A percentile compares a stretch with the other conserved stretches of the same genome.
Conservation (phyloP, 2,113 vertebrate species). For the Pelodiscus sinensis region DNA sequence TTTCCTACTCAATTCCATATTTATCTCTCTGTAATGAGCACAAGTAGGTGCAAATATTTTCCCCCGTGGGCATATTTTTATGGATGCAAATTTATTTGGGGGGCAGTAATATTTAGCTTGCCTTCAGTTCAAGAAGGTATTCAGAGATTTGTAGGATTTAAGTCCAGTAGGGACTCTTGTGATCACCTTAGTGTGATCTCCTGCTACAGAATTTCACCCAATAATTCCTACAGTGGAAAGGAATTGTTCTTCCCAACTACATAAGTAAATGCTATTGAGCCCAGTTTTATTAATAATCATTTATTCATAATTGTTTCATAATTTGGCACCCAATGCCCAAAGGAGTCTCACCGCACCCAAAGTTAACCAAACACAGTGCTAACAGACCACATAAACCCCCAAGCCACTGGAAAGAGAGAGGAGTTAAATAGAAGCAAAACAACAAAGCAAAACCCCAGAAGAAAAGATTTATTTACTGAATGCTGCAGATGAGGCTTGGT, state of each 20-base stretch:
- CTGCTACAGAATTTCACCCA: not conserved
- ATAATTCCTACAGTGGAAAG: not conserved
- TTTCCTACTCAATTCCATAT: not conserved
- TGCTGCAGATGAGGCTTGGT: slow-evolving; percentile 89
- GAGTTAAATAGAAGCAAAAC: not conserved
- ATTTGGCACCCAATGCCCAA: not conserved
- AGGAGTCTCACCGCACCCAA: accelerated
- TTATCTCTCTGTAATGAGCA: not conserved
- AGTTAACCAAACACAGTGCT: not conserved
- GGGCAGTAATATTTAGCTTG: not conserved
- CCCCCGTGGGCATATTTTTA: not conserved
- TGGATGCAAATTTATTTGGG: accelerated
- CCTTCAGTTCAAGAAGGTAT: not conserved
- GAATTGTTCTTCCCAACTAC: not conserved
- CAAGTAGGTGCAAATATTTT: not conserved
- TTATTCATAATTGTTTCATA: not conserved
- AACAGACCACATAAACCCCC: not conserved
- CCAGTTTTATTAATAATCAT: not conserved
- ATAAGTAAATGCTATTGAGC: not conserved
- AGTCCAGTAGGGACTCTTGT: not conserved
- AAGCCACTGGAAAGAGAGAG: not conserved
- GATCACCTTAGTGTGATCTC: not conserved
- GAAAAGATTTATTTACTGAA: slow-evolving; percentile 87
- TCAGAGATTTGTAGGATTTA: not conserved
- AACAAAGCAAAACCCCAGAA: slow-evolving; percentile 3